These are phyloP conservation scores for Bursaphelenchus mucronatus DNA, from an alignment of 1,140 invertebrate species.

Conservation along the genomic window DNA sequence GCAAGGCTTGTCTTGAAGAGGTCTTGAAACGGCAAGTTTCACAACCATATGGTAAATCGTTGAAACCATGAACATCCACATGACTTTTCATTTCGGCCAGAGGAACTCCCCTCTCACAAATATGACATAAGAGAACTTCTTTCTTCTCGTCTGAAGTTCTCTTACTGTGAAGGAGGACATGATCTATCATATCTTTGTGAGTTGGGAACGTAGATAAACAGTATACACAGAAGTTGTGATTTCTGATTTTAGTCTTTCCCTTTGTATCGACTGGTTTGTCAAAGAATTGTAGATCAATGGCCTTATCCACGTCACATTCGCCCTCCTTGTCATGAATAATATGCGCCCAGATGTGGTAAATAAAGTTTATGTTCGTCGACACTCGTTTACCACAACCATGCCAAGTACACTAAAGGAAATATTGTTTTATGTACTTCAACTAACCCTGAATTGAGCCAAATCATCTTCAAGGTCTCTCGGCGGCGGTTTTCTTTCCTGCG, in stretches of 20 bases:
- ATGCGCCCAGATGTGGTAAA: conserved; percentile 14
- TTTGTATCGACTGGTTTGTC: neutral
- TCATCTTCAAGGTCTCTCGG: too few species aligned
- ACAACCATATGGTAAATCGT: conserved; percentile 7
- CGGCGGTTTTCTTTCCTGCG: too few species aligned
- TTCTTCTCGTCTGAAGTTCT: conserved; percentile 7
- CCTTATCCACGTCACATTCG: too few species aligned
- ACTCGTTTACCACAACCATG: conserved; percentile 2
- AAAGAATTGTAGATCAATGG: too few species aligned
- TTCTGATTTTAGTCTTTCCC: neutral
- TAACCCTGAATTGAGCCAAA: conserved; percentile 11
- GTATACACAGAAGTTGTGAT: neutral
- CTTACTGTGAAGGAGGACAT: conserved; percentile 3
- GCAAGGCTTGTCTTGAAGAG: conserved; percentile 1
- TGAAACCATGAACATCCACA: conserved; percentile 7
- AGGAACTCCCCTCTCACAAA: conserved; percentile 8
- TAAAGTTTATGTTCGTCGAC: conserved; percentile 16
- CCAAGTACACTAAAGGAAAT: conserved; percentile 11
- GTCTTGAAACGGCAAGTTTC: conserved; percentile 1
- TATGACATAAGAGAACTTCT: neutral
- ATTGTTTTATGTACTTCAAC: neutral
- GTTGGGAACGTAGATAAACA: neutral
- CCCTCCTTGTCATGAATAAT: too few species aligned
- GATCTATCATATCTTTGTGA: conserved; percentile 2
- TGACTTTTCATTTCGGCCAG: conserved; percentile 1